These are phyloP conservation scores for Coecobrya sp. DNA, from an alignment of 2,888 invertebrate species.

Conservation along the genomic window DNA sequence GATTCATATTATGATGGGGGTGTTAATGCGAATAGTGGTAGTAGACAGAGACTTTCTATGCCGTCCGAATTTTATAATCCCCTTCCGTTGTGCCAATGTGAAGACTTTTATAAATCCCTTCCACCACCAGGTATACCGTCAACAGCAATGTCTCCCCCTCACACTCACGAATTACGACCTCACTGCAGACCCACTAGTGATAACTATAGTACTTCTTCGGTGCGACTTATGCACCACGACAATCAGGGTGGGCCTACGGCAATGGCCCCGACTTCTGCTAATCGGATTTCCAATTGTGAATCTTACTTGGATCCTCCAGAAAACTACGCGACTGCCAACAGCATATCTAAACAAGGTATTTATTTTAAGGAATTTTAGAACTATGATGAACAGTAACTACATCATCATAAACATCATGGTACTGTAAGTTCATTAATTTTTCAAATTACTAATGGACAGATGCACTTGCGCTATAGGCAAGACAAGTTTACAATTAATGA, in stretches of 20 bases:
- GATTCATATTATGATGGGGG: constrained; percentile 59
- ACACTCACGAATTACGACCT: constrained; percentile 69
- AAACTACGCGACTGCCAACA: constrained; percentile 62
- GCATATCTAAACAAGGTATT: constrained; percentile 62
- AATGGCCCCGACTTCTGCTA: constrained; percentile 21
- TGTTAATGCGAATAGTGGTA: constrained; percentile 1
- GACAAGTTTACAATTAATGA: too few species aligned
- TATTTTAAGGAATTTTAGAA: neutral
- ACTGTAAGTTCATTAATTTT: too few species aligned
- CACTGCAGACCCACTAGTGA: constrained; percentile 73
- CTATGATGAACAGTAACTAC: neutral
- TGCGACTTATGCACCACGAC: constrained; percentile 56
- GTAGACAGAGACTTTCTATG: constrained; percentile 84
- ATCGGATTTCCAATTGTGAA: constrained; percentile 72
- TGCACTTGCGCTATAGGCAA: too few species aligned
- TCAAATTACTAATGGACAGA: too few species aligned
- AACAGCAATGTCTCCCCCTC: constrained; percentile 48
- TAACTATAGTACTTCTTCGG: neutral
- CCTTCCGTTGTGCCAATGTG: constrained; percentile 85
- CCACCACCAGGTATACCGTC: constrained; percentile 68
- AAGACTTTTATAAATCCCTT: constrained; percentile 83
- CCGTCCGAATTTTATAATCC: constrained; percentile 86
- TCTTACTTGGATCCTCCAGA: constrained; percentile 75
- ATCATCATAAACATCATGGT: too few species aligned
- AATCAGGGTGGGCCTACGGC: constrained; percentile 60